These are phyloP conservation scores for Alfaro cultratus DNA, from an alignment of 2,797 vertebrate genomes.

Conservation along the genomic window DNA sequence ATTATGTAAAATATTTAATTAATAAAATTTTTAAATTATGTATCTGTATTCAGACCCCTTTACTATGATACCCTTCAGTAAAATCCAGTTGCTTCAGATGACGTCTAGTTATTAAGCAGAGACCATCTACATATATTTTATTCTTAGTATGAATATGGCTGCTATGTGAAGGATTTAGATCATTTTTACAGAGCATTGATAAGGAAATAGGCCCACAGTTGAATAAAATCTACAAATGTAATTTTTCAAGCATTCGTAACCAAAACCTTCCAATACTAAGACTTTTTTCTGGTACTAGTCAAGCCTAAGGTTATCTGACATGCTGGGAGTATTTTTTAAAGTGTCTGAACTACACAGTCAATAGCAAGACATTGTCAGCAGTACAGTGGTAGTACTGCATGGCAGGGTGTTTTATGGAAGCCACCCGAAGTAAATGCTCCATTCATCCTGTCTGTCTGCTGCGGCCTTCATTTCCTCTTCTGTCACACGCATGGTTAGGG, in stretches of 20 bases:
- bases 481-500: conserved; percentile 80
- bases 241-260: background rate
- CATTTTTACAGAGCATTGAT: background rate
- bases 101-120: background rate
- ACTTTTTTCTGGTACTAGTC: conserved; percentile 28
- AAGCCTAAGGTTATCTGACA: conserved; percentile 41
- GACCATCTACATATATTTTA: background rate
- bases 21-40: background rate
- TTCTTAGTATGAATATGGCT: background rate
- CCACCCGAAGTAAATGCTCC: conserved; percentile 70
- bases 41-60: background rate
- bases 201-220: background rate
- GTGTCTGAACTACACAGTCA: conserved; percentile 36
- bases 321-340: conserved; percentile 49
- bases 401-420: conserved; percentile 65
- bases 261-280: conserved; percentile 10
- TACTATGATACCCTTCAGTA: background rate
- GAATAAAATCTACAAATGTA: background rate
- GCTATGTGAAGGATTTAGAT: background rate
- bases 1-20: too few species aligned
- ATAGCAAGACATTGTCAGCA: conserved; percentile 55
- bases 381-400: conserved; percentile 47
- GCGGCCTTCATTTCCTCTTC: conserved; percentile 75
- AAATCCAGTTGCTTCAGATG: background rate
- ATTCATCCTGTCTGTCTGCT: conserved; percentile 72